Evolutionary conservation across 2,888 invertebrate species (phyloP).

Genomic region (Rugalucina vietnamica): DNA sequence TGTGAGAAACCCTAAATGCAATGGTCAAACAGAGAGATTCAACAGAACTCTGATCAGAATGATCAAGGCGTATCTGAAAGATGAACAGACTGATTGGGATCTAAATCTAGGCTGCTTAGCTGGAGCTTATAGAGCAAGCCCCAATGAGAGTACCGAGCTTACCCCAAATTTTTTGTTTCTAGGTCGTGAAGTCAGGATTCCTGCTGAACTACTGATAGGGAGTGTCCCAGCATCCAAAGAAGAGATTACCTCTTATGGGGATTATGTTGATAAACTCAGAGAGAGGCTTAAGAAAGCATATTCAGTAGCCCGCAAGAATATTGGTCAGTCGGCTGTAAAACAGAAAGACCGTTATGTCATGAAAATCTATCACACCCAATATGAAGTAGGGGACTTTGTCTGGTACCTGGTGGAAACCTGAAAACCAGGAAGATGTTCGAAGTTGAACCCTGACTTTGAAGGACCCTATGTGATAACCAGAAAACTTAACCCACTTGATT

Average conservation of each 20-base stretch:
- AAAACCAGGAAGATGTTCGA: neutral
- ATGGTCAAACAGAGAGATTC: slow-evolving; percentile 50
- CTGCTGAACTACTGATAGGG: slow-evolving; percentile 23
- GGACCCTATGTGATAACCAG: neutral
- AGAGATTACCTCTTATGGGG: neutral
- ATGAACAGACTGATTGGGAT: slow-evolving; percentile 58
- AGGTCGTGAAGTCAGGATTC: slow-evolving; percentile 54
- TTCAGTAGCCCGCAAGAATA: neutral
- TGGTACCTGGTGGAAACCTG: neutral
- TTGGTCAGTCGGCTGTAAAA: neutral
- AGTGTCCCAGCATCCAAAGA: neutral
- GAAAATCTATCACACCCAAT: neutral
- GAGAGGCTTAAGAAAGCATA: neutral
- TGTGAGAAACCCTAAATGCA: slow-evolving; percentile 46
- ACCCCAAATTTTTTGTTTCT: slow-evolving; percentile 61
- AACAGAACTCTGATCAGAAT: too few species aligned
- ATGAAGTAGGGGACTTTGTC: neutral
- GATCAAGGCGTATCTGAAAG: slow-evolving; percentile 46
- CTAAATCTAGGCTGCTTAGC: slow-evolving; percentile 54
- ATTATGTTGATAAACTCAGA: neutral
- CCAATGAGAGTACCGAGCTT: slow-evolving; percentile 45
- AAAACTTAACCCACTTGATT: neutral
- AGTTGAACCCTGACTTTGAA: neutral
- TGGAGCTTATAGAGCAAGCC: slow-evolving; percentile 47
- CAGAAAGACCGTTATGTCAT: neutral